phyloP scores from a whole-genome alignment of 1,140 invertebrate genomes.

The Ceratina calcarata region DNA sequence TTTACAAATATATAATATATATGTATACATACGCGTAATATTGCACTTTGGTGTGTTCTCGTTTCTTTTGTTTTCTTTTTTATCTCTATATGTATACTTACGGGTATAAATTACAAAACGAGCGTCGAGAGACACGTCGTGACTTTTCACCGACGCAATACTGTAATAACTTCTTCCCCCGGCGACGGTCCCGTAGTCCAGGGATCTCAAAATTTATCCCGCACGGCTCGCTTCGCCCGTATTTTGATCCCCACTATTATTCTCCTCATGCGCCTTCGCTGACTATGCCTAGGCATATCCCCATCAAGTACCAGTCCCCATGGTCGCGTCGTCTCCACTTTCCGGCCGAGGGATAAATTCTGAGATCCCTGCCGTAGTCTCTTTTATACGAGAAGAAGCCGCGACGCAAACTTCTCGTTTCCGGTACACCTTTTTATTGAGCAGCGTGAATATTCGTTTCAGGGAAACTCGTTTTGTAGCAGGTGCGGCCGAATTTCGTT shows the following conservation, averaged over 20 bases:
- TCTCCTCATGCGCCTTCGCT: too few species aligned
- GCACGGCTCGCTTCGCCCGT: too few species aligned
- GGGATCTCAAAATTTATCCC: too few species aligned
- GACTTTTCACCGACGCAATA: not conserved
- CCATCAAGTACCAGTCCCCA: too few species aligned
- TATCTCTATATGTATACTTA: not conserved
- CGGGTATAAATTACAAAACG: constrained; percentile 15
- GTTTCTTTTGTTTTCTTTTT: not conserved
- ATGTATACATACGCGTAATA: constrained; percentile 59
- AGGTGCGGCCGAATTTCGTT: not conserved
- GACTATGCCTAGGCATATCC: too few species aligned
- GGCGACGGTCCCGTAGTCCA: too few species aligned
- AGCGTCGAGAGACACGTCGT: not conserved
- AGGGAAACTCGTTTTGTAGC: not conserved
- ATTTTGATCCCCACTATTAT: too few species aligned
- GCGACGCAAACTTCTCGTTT: not conserved
- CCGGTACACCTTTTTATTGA: not conserved
- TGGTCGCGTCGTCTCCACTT: too few species aligned
- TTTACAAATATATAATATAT: constrained; percentile 24
- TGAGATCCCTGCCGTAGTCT: too few species aligned
- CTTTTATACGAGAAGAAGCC: not conserved
- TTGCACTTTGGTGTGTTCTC: constrained; percentile 75
- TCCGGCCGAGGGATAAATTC: too few species aligned
- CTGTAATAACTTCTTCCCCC: not conserved
- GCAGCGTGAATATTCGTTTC: not conserved